Evolutionary conservation across 2,113 vertebrate genomes (phyloP).

Genomic region (Melanocharis versteri): DNA sequence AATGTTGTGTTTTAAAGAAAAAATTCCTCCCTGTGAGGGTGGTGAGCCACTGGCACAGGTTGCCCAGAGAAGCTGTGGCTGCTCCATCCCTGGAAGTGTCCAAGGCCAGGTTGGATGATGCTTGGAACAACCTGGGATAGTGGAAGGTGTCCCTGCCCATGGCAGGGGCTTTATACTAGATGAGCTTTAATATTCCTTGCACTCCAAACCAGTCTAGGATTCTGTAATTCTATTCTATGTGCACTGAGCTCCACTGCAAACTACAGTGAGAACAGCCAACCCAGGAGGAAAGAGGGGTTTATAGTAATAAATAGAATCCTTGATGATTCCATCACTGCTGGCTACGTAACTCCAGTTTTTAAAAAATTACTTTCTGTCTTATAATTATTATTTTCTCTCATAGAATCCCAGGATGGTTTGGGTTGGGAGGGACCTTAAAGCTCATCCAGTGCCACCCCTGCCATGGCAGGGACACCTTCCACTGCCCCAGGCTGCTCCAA

Average conservation of each 20-base stretch:
- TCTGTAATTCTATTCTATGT: background rate
- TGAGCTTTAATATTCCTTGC: background rate
- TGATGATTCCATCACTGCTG: rapidly evolving
- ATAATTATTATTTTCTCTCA: background rate
- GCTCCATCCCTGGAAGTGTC: background rate
- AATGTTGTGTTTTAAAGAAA: background rate
- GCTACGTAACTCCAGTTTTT: rapidly evolving
- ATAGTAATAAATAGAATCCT: rapidly evolving
- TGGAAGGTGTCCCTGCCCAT: background rate
- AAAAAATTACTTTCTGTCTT: rapidly evolving
- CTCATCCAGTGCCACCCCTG: background rate
- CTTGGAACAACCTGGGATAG: background rate
- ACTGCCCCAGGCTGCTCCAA: rapidly evolving
- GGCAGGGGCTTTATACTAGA: background rate
- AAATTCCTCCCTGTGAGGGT: background rate
- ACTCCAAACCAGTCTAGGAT: background rate
- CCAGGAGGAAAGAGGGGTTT: rapidly evolving
- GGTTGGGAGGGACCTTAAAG: background rate
- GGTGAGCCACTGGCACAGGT: rapidly evolving
- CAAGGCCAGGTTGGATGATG: rapidly evolving
- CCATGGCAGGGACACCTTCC: background rate
- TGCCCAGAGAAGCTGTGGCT: background rate
- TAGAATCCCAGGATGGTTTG: background rate
- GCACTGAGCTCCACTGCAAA: background rate
- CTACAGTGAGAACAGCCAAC: background rate